Conservation (phyloP, 2,888 invertebrate species). For the Parelbella ahira region DNA sequence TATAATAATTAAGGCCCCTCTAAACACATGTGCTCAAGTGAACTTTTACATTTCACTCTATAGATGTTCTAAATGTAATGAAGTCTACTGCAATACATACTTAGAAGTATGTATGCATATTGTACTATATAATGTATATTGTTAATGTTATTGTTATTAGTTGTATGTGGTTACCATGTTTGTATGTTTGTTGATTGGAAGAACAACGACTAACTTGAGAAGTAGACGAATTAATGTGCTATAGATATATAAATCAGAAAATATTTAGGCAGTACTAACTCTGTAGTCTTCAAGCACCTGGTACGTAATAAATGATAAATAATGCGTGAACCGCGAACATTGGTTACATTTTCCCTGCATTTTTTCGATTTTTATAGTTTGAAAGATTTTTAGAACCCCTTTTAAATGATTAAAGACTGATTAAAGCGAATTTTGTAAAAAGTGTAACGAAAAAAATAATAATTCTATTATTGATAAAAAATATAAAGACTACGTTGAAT, state of each 20-base stretch:
- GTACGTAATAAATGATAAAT: too few species aligned
- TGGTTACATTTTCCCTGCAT: too few species aligned
- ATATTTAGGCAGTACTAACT: too few species aligned
- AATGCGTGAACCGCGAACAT: too few species aligned
- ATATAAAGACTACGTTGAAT: slow-evolving; percentile 39
- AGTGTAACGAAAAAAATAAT: slow-evolving; percentile 37
- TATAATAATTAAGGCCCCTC: neutral
- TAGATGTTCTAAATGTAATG: too few species aligned
- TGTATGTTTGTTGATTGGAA: slow-evolving; percentile 14
- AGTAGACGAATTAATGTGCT: too few species aligned
- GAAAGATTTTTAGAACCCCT: slow-evolving; percentile 36
- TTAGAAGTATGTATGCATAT: too few species aligned
- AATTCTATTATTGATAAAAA: slow-evolving; percentile 35
- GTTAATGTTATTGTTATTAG: slow-evolving; percentile 16
- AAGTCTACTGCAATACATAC: too few species aligned
- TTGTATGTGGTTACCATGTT: slow-evolving; percentile 8
- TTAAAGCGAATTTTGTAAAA: slow-evolving; percentile 69
- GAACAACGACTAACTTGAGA: slow-evolving; percentile 16
- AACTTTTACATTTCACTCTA: slow-evolving; percentile 15
- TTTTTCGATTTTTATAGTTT: too few species aligned
- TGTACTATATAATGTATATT: too few species aligned
- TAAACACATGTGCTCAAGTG: slow-evolving; percentile 9
- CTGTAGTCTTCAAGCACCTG: too few species aligned
- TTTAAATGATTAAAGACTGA: slow-evolving; percentile 61
- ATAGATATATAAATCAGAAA: too few species aligned